Evolutionary conservation across 2,113 vertebrate genomes (phyloP), one percentile per base, ranked within the genome.

Genomic region (Ceyx cyanopectus): DNA sequence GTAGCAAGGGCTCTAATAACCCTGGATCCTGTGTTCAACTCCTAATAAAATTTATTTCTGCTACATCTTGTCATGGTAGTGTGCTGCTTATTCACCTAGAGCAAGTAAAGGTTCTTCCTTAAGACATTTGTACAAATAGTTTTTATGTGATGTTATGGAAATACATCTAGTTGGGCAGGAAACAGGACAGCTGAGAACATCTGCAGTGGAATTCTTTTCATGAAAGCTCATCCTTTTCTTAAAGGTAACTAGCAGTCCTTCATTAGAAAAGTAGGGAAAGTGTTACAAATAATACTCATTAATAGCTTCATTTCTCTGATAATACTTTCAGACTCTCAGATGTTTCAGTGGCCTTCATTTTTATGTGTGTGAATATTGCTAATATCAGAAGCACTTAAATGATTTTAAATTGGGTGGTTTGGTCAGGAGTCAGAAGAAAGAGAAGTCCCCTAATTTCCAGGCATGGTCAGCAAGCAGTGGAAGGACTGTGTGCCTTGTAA

Each of bases 91-190:
- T 19, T 29, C 11, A 23, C 50, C 68, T 83, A 20, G 0, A 80
- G 26, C 22, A 50, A 89, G 37, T 73, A 62, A 67, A 85, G 45
- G 14, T 45, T 75, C 12, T 56, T 81, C 19, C 43, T 70, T 11
- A 40, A 66, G 60, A 84, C 62, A 20, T 10, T 79, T 4, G 2
- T 70, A 8, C 76, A 70, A 93, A 89, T 50, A 51, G 46, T 88
- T 74, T 73, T 16, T 60, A 34, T 81, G 37, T 66, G 50, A 69
- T 56, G 66, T 74, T 83, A 34, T 85, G 60, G 87, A 92, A 95
- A 82, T 89, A 80, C 2, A 91, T 89, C 11, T 48, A 41, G 46
- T 66, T 85, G 77, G 43, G 67, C 74, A 85, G 70, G 78, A 94
- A 87, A 66, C 26, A 40, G 50, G 19, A 60, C 7, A 6, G 54